phyloP scores from a whole-genome alignment of 2,113 vertebrate species.

The Rhinopomastus cyanomelas region DNA sequence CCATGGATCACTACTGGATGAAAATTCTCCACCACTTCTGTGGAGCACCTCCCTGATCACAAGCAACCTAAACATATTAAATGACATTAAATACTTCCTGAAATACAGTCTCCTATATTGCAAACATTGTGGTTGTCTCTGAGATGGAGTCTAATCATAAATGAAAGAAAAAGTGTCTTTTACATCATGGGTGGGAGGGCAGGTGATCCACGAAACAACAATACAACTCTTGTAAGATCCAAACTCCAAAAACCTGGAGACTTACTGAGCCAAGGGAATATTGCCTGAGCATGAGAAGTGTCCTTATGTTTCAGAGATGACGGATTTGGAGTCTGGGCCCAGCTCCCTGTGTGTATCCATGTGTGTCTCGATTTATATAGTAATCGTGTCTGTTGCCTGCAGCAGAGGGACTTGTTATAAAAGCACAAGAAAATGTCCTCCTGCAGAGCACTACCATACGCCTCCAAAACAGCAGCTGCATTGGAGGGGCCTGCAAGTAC shows the following conservation, averaged over 20 bases:
- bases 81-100: not conserved
- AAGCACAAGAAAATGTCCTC: not conserved
- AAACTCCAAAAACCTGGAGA: not conserved
- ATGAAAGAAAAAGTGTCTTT: not conserved
- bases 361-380: conserved; percentile 2
- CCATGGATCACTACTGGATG: not conserved
- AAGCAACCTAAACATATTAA: not conserved
- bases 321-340: not conserved
- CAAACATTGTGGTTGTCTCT: not conserved
- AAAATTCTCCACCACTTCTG: not conserved
- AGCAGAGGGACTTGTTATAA: conserved; percentile 6
- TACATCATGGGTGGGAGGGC: not conserved
- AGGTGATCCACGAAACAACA: not conserved
- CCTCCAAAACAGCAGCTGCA: not conserved
- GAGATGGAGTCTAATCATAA: not conserved
- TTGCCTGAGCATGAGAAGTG: not conserved
- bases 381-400: not conserved
- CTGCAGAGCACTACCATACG: not conserved
- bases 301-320: not conserved
- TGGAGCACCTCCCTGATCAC: not conserved
- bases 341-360: not conserved
- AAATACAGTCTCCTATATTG: not conserved
- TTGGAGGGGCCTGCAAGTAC: not conserved
- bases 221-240: not conserved
- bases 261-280: not conserved